Evolutionary conservation across 1,140 invertebrate species (phyloP), one percentile per base, ranked within the genome.

Genomic region (Pseudomyrmex gracilis): DNA sequence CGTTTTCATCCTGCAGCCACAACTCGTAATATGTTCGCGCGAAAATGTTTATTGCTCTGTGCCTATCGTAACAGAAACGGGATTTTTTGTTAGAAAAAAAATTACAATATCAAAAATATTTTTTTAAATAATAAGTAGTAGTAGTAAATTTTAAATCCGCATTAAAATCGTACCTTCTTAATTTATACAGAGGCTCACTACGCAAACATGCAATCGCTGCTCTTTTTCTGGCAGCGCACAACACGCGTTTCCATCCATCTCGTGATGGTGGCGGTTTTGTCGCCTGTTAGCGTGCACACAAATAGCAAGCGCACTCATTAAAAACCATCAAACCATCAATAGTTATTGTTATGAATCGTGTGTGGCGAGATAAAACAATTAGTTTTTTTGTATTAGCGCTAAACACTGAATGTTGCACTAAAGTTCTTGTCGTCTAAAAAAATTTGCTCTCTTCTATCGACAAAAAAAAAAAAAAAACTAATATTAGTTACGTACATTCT

Each of bases 1-100:
- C 96, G 90, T 99, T 99, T 93, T 99, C 98, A 92, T 99, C 98
- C 91, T 97, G 96, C 64, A 99, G 95, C 99, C 99, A 99, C 64
- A 98, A 94, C 89, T 99, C 97, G 88, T 97, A 97, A 93, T 99
- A 99, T 0, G 98, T 98, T 84, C 97, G 96, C 53, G 99, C 96
- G 95, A 99, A 99, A 89, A 99, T 97, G 92, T 99, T 99, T 90
- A 99, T 99, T 12, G 98, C 98, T 58, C 99, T 97, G 96, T 99
- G 99, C 94, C 99, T 99, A 94, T 34, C 34, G 34, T 5, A 34
- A 34, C 34, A 34, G 34, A 34, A 5, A 5, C 4, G 34, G 34
- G 4, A 34, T 34, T 34, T 34, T 5, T 34, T 7, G 34, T 34
- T 34, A 82, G 95, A 94, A 9, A 24, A 74, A 7, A 49, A 8